phyloP scores from a whole-genome alignment of 2,113 vertebrate species.

The Callaeas wilsoni region DNA sequence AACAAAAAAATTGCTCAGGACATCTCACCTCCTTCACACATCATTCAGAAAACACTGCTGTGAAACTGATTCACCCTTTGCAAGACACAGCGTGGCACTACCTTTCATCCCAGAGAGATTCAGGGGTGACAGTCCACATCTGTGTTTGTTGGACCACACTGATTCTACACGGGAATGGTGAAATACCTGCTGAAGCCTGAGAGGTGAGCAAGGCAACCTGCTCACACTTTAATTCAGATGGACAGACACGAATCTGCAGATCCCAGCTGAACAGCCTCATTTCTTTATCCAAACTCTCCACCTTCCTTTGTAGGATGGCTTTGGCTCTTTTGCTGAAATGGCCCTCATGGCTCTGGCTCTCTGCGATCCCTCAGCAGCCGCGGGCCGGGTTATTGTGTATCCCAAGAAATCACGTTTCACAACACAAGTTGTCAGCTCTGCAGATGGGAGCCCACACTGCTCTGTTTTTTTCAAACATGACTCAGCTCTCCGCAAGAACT shows the following conservation, averaged over 20 bases:
- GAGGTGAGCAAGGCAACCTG: not conserved
- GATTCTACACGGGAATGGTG: not conserved
- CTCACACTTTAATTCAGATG: not conserved
- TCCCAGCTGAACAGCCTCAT: not conserved
- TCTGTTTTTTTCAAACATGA: not conserved
- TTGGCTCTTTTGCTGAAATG: not conserved
- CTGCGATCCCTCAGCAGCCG: not conserved
- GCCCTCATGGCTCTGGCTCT: not conserved
- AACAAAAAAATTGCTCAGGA: not conserved
- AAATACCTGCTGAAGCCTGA: not conserved
- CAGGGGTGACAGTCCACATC: not conserved
- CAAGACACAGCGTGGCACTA: not conserved
- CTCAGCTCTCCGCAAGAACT: not conserved
- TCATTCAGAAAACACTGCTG: not conserved
- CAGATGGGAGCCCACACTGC: not conserved
- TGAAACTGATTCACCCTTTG: not conserved
- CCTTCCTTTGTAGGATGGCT: not conserved
- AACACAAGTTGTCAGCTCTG: not conserved
- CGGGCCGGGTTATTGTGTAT: not conserved
- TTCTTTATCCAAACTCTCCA: not conserved
- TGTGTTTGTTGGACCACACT: accelerated
- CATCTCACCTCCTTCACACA: not conserved
- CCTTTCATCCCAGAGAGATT: not conserved
- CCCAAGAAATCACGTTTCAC: not conserved
- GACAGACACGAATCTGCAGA: not conserved